Evolutionary conservation across 2,797 vertebrate species (phyloP).

Genomic region (Halcyon chelicuti): DNA sequence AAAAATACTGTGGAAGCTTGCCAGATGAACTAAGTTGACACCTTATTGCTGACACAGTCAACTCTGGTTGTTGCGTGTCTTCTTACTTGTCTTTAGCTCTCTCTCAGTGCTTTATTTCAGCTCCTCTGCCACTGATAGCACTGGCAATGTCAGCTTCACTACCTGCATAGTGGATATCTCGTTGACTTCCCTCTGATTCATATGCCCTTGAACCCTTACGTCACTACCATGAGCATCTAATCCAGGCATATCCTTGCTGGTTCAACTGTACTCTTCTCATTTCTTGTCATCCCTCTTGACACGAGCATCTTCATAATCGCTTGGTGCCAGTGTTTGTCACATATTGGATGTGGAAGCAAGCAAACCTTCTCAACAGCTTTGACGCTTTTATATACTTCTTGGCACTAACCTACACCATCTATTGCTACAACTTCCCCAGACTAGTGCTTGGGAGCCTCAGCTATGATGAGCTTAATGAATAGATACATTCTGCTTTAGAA

Average conservation of each 20-base stretch:
- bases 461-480: background rate
- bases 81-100: background rate
- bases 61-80: background rate
- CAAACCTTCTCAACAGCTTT: background rate
- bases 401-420: background rate
- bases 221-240: background rate
- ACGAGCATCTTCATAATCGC: background rate
- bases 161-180: background rate
- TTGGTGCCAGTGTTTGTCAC: background rate
- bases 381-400: background rate
- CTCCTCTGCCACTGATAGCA: background rate
- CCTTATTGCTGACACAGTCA: background rate
- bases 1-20: background rate
- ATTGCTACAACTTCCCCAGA: background rate
- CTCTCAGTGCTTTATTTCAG: background rate
- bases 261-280: background rate
- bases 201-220: background rate
- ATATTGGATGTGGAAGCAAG: background rate
- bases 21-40: background rate
- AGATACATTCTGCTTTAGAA: background rate
- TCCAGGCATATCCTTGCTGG: background rate
- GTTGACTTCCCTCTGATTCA: background rate
- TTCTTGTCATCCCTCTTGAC: background rate
- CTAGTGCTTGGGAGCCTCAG: background rate
- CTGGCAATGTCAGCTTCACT: background rate